These are phyloP conservation scores for Oligia latruncula DNA, from an alignment of 2,888 invertebrate species.

Conservation along the genomic window DNA sequence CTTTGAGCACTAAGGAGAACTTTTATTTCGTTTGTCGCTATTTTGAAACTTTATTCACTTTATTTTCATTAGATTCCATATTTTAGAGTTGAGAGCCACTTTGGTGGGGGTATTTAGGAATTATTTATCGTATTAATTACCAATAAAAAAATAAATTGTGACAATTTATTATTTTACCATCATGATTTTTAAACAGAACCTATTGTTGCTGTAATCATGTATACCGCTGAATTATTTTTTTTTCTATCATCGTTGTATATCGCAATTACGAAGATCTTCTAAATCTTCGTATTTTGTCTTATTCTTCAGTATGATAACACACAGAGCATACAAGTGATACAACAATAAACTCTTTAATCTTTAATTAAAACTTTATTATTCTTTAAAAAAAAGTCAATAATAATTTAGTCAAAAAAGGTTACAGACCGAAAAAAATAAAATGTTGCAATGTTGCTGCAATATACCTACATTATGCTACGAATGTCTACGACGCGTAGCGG, in stretches of 20 bases:
- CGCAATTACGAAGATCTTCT: neutral
- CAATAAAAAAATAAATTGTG: too few relatives aligned
- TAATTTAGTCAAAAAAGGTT: neutral
- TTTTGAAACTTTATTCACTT: slow-evolving; percentile 16
- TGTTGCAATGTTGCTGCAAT: too few relatives aligned
- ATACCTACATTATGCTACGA: neutral
- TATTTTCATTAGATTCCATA: slow-evolving; percentile 14
- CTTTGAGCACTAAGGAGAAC: slow-evolving; percentile 17
- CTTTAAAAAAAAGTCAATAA: too few relatives aligned
- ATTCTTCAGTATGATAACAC: too few relatives aligned
- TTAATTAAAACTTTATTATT: too few relatives aligned
- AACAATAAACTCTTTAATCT: neutral
- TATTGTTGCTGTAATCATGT: too few relatives aligned
- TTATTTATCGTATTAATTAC: slow-evolving; percentile 1
- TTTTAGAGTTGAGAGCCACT: neutral
- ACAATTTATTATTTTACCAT: slow-evolving; percentile 3
- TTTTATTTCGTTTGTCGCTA: slow-evolving; percentile 33
- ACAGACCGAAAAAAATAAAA: neutral
- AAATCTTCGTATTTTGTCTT: too few relatives aligned
- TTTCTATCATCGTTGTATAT: neutral
- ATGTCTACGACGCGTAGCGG: slow-evolving; percentile 30
- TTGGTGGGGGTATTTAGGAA: neutral
- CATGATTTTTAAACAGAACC: neutral
- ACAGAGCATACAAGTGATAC: neutral
- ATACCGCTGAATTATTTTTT: neutral